Base-by-base conservation (phyloP, 2,888 invertebrate species). In the Serrognathus titanus region DNA sequence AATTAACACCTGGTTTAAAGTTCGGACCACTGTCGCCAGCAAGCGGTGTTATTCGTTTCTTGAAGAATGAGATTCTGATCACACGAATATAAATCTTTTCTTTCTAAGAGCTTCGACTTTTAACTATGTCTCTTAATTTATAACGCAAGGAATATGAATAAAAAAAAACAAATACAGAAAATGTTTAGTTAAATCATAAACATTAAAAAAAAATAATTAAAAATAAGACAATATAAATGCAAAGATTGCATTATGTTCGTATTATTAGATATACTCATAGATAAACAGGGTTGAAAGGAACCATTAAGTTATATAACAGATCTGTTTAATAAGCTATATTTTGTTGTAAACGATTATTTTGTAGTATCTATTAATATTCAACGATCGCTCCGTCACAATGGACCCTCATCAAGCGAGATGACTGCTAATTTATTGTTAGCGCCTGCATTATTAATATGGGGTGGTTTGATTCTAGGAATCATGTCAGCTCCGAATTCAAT, bases 1-100 rank as follows among this genome's bases (percentile, higher is more conserved):
- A 74, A 74, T 74, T 74, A 74, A 73, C 74, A 74, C 74, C 72
- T 74, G 73, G 70, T 60, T 58, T 59, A 31, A 48, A 58, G 49
- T 51, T 46, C 13, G 11, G 55, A 37, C 40, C 53, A 47, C 52
- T 8, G 46, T 53, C 11, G 24, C 24, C 24, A 31, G 2, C 24
- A 3, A 31, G 24, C 24, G 24, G 24, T 6, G 1, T 31, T 31
- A 31, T 31, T 31, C 24, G 3, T 31, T 6, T 6, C 24, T 31
- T 31, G 24, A 31, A 31, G 24, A 31, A 7, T 7, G 24, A 7
- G 24, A 24, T 24, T 24, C 24, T 2, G 24, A 24, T 24, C 24
- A 24, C 24, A 24, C 24, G 24, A 31, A 31, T 31, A 31, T 31
- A 31, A 31, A 31, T 31, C 24, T 31, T 31, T 31, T n/a, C n/a